Conservation (phyloP, 2,888 invertebrate species). For the Allacma fusca region DNA sequence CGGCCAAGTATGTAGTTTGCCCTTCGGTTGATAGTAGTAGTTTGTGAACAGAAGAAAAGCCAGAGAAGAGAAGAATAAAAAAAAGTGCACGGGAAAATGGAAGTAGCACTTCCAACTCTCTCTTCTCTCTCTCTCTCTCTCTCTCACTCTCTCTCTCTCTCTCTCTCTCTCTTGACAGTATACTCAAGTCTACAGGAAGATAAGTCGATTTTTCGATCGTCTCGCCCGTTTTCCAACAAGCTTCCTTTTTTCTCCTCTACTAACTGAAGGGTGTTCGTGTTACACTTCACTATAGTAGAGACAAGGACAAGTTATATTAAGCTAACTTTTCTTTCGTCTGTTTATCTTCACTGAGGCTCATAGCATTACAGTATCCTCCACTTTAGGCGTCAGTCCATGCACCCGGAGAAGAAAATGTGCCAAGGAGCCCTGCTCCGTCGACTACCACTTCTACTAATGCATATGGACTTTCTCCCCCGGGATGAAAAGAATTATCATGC, state of each 20-base stretch:
- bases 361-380: constrained; percentile 28
- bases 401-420: neutral
- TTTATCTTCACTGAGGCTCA: constrained; percentile 34
- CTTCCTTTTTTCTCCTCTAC: constrained; percentile 17
- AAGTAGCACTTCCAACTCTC: constrained; percentile 43
- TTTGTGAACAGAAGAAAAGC: constrained; percentile 38
- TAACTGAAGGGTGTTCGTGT: constrained; percentile 12
- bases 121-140: neutral
- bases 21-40: constrained; percentile 50
- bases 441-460: neutral
- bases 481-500: constrained; percentile 38
- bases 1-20: constrained; percentile 33
- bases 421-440: neutral
- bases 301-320: constrained; percentile 26
- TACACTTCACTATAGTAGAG: constrained; percentile 2
- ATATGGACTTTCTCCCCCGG: constrained; percentile 35
- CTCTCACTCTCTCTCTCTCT: neutral
- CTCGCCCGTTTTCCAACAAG: constrained; percentile 15
- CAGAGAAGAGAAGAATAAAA: constrained; percentile 25
- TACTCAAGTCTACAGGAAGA: constrained; percentile 21
- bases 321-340: constrained; percentile 27
- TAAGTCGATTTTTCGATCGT: constrained; percentile 45
- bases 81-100: constrained; percentile 56
- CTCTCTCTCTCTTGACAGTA: neutral
- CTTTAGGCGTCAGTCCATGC: constrained; percentile 33